Base-by-base conservation (phyloP, 2,113 vertebrate genomes). In the Natator depressus region DNA sequence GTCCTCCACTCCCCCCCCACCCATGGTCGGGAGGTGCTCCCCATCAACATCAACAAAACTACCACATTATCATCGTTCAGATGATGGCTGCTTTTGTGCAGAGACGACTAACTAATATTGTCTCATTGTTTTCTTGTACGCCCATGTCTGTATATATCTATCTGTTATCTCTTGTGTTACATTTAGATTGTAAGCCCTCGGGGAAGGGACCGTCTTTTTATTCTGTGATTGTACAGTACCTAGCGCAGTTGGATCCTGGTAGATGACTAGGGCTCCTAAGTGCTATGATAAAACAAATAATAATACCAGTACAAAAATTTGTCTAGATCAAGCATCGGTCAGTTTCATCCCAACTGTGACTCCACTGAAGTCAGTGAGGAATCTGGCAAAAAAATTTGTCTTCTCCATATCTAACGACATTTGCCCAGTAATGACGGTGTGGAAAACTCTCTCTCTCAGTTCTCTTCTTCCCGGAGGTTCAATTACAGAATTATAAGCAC, bases 331-430 rank as follows among this genome's bases (percentile, higher is more conserved):
- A 2, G 8, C 35, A 31, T 25, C 7, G 4, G 0, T 49, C 62
- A 88, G 83, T 38, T 0, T 2, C 3, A 80, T 35, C 4, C 11
- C 53, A 54, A 57, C 11, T 8, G 2, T 5, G 46, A n/a, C 53
- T 78, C 46, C 0, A 0, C 13, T 35, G 17, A 31, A 82, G 46
- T 11, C 0, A 0, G 31, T 10, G 24, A 65, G n/a, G 59, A 84
- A 27, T n/a, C 35, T 22, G 25, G 53, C 11, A 10, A 22, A 38
- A 5, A 5, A 16, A 35, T 80, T 80, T 35, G 29, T 55, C 54
- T 54, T 55, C 54, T 55, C 51, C 25, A 25, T 14, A 54, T 16
- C 14, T 62, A 55, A 19, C 3, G 22, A 12, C 27, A 12, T 82
- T 82, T 82, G 53, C n/a, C n/a, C 7, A n/a, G 35, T 55, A 54